Evolutionary conservation across 2,888 invertebrate species (phyloP).

Genomic region (Hylaea fasciaria): DNA sequence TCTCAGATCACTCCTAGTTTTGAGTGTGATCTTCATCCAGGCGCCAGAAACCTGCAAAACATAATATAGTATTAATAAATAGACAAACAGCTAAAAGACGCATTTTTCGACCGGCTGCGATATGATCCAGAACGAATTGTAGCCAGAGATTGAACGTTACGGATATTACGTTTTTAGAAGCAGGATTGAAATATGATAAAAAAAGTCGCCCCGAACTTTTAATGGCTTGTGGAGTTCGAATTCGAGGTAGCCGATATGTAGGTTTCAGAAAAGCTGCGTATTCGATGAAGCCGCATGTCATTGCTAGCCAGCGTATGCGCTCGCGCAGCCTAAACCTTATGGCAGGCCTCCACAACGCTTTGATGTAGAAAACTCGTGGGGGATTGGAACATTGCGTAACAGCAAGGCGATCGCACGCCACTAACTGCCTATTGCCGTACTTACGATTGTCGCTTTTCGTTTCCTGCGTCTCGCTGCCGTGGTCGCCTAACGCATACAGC

Average conservation of each 20-base stretch:
- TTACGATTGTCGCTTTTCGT: slow-evolving; percentile 64
- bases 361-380: slow-evolving; percentile 16
- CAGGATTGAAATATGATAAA: slow-evolving; percentile 2
- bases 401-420: slow-evolving; percentile 43
- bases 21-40: slow-evolving; percentile 43
- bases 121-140: slow-evolving; percentile 3
- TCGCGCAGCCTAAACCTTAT: slow-evolving; percentile 9
- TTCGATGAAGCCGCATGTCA: slow-evolving; percentile 7
- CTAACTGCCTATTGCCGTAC: slow-evolving; percentile 61
- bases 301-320: slow-evolving; percentile 1
- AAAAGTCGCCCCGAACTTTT: slow-evolving; percentile 4
- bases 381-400: slow-evolving; percentile 10
- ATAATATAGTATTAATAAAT: slow-evolving; percentile 28
- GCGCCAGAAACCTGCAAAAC: slow-evolving; percentile 51
- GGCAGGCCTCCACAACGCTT: slow-evolving; percentile 8
- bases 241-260: slow-evolving; percentile 6
- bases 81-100: background rate
- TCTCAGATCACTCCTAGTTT: slow-evolving; percentile 10
- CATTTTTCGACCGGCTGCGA: slow-evolving; percentile 4
- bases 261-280: background rate
- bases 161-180: slow-evolving; percentile 1
- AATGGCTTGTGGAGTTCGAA: background rate
- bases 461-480: slow-evolving; percentile 56
- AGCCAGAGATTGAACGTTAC: slow-evolving; percentile 9
- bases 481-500: slow-evolving; percentile 70